Base-by-base conservation (phyloP, 2,797 vertebrate species). In the Nannoperca australis region DNA sequence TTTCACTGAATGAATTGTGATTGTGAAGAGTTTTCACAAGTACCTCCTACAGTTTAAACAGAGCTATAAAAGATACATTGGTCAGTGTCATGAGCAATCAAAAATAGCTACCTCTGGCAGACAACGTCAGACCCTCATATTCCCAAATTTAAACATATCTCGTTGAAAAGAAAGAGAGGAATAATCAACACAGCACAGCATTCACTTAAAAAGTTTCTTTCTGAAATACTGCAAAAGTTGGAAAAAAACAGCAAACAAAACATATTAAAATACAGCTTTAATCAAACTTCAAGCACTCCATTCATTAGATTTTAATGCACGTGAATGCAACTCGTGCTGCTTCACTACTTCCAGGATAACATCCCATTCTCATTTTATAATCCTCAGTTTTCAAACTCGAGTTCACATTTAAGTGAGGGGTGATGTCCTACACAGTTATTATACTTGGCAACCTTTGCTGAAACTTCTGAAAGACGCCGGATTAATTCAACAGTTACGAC, bases 361-460 rank as follows among this genome's bases (percentile, higher is more conserved):
- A 2, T 60, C 54, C 53, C 55, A 30, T 63, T 61, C 44, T 51
- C 60, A 10, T 56, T 51, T 49, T 53, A 53, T 67, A 76, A 74
- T 82, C 61, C 55, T 20, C 8, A 3, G 8, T 66, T 79, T 78
- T 83, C 61, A 82, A 84, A 63, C 65, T 56, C 36, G 12, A 78
- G 79, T 79, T 71, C 44, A 54, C 20, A 27, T 83, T 64, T 61
- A 87, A 74, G 70, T 69, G 63, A 77, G 61, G 22, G 42, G 38
- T 44, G 54, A 70, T 53, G 70, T 60, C 73, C 73, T n/a, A 24
- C 47, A 32, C 55, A 24, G 51, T 70, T 78, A 83, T 85, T 75
- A 76, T 47, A 62, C 87, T 85, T 87, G 86, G 76, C 86, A 85
- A 72, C 75, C 61, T 76, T 49, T 60, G 78, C 81, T 71, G 75